Evolutionary conservation across 1,140 invertebrate genomes (phyloP).

Genomic region (Drosophila tsacasi): DNA sequence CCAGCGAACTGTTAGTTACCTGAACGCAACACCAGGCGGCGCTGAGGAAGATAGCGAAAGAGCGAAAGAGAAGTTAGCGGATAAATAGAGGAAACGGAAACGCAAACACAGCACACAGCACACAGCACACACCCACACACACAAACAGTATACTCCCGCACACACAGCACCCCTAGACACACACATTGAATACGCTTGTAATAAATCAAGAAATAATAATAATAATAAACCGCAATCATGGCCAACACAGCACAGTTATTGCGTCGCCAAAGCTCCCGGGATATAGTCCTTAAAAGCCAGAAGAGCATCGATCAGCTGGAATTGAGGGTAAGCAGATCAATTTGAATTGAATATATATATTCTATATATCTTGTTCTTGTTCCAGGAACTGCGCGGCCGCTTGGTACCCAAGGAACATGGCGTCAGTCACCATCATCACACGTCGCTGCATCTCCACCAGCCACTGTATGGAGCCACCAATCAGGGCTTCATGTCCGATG

Average conservation of each 20-base stretch:
- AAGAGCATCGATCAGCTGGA: conserved; percentile 93
- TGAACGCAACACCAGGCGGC: conserved; percentile 42
- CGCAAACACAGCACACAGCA: conserved; percentile 2
- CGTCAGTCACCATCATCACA: conserved; percentile 72
- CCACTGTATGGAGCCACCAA: conserved; percentile 94
- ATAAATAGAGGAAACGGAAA: conserved; percentile 20
- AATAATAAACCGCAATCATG: conserved; percentile 86
- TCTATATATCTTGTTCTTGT: not conserved
- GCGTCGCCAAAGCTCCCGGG: conserved; percentile 93
- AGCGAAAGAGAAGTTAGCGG: not conserved
- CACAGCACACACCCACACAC: conserved; percentile 9
- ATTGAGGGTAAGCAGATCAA: conserved; percentile 88
- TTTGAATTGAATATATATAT: not conserved
- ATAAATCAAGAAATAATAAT: conserved; percentile 28
- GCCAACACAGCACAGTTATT: conserved; percentile 95
- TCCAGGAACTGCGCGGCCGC: conserved; percentile 89
- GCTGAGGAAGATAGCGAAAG: not conserved
- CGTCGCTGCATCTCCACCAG: conserved; percentile 84
- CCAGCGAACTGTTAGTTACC: conserved; percentile 32
- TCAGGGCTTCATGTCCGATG: conserved; percentile 91
- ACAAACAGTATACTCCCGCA: not conserved
- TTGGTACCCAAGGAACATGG: conserved; percentile 92
- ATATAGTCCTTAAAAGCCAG: conserved; percentile 87
- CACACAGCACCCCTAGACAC: conserved; percentile 23
- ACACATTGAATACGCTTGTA: conserved; percentile 4